Conservation (phyloP, 23 tunicate genomes). For the Halocynthia roretzi region DNA sequence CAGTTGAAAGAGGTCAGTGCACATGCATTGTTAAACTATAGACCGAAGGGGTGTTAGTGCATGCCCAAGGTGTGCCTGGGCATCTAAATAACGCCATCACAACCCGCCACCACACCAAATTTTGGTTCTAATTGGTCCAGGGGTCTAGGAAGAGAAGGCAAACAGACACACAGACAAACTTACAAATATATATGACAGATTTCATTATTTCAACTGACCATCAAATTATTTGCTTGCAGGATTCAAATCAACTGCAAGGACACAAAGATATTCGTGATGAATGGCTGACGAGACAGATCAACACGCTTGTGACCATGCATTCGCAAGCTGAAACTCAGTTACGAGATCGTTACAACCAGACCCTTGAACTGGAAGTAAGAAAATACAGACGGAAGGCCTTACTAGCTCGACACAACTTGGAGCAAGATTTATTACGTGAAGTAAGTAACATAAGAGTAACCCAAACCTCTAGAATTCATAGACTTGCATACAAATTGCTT, state of each 20-base stretch:
- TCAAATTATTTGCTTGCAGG: neutral
- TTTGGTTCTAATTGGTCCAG: too few relatives aligned
- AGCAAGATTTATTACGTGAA: slow-evolving; percentile 82
- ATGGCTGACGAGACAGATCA: slow-evolving; percentile 70
- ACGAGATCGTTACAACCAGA: slow-evolving; percentile 72
- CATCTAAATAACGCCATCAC: too few relatives aligned
- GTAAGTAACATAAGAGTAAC: slow-evolving; percentile 8
- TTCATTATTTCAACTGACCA: too few relatives aligned
- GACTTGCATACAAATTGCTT: too few relatives aligned
- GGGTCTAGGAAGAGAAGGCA: too few relatives aligned
- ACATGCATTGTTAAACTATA: too few relatives aligned
- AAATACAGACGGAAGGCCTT: slow-evolving; percentile 77
- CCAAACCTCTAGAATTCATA: too few relatives aligned
- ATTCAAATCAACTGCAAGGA: slow-evolving; percentile 23
- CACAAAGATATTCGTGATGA: slow-evolving; percentile 19
- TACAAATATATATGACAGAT: too few relatives aligned
- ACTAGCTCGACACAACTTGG: slow-evolving; percentile 67
- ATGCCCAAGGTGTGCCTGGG: too few relatives aligned
- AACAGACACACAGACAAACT: too few relatives aligned
- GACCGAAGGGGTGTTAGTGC: too few relatives aligned
- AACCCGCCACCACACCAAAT: too few relatives aligned
- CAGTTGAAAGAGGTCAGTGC: slow-evolving; percentile 64
- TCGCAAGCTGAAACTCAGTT: slow-evolving; percentile 61
- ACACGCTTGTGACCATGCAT: slow-evolving; percentile 36
- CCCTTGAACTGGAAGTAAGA: slow-evolving; percentile 66